Evolutionary conservation across 2,797 vertebrate species (phyloP).

Genomic region (Poecile montanus): DNA sequence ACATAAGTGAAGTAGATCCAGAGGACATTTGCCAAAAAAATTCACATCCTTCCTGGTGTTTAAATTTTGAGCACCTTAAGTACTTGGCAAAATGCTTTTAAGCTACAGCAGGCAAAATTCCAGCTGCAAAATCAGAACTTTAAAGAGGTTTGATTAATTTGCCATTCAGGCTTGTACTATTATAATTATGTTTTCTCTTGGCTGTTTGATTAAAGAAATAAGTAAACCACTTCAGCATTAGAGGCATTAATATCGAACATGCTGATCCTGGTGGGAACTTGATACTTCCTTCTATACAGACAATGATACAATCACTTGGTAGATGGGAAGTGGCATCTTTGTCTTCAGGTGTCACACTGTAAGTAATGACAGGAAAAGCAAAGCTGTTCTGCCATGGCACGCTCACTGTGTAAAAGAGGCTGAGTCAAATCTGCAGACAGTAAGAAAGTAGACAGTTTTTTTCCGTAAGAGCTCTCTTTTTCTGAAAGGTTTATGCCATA

Average conservation of each 20-base stretch:
- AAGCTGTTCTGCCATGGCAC: background rate
- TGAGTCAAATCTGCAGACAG: background rate
- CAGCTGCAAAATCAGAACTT: constrained; percentile 38
- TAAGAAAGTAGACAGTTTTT: background rate
- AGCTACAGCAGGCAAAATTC: background rate
- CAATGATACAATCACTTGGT: background rate
- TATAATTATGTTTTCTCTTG: constrained; percentile 25
- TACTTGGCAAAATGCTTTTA: background rate
- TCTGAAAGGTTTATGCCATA: background rate
- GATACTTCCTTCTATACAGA: background rate
- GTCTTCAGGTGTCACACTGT: background rate
- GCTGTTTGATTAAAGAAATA: constrained; percentile 41
- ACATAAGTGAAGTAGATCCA: background rate
- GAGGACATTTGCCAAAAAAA: background rate
- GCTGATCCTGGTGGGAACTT: background rate
- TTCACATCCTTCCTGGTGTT: background rate
- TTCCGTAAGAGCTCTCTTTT: background rate
- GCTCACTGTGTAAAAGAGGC: background rate
- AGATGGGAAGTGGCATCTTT: background rate
- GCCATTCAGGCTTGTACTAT: background rate
- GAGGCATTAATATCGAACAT: background rate
- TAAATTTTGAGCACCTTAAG: constrained; percentile 20
- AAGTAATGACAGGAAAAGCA: background rate
- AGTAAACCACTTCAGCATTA: constrained; percentile 12
- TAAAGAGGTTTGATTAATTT: constrained; percentile 43